Conservation (phyloP, 1,140 invertebrate genomes). For the Trichonephila clavipes region DNA sequence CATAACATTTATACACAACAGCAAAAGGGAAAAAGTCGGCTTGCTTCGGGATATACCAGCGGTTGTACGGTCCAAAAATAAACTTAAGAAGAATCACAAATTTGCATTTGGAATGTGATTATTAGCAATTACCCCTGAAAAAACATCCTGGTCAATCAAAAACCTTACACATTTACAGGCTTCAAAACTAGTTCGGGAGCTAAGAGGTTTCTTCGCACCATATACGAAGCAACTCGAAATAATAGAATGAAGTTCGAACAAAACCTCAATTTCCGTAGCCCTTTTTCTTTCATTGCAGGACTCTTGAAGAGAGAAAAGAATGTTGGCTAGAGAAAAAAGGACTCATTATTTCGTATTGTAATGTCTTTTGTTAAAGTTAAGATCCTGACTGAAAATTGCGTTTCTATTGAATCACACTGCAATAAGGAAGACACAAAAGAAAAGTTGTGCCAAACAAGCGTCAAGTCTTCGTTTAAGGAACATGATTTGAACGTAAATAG, state of each 20-base stretch:
- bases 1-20: neutral
- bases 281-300: slow-evolving; percentile 64
- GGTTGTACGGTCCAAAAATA: neutral
- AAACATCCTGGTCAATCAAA: neutral
- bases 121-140: slow-evolving; percentile 4
- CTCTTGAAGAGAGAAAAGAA: slow-evolving; percentile 60
- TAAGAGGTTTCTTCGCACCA: neutral
- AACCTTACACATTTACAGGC: neutral
- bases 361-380: slow-evolving; percentile 67
- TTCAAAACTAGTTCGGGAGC: slow-evolving; percentile 2
- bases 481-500: slow-evolving; percentile 1
- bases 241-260: slow-evolving; percentile 70
- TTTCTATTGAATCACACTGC: slow-evolving; percentile 64
- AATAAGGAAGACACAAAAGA: slow-evolving; percentile 5
- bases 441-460: neutral
- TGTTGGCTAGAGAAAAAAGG: slow-evolving; percentile 39
- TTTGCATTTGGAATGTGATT: slow-evolving; percentile 22
- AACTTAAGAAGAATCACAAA: slow-evolving; percentile 7
- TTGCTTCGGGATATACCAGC: neutral
- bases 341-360: slow-evolving; percentile 67
- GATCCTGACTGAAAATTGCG: slow-evolving; percentile 48
- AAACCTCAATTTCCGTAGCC: slow-evolving; percentile 72
- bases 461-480: neutral
- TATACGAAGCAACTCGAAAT: slow-evolving; percentile 45
- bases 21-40: neutral